Conservation (phyloP, 37 sponge, comb jelly and placozoan genomes). For the Crambe crambe region DNA sequence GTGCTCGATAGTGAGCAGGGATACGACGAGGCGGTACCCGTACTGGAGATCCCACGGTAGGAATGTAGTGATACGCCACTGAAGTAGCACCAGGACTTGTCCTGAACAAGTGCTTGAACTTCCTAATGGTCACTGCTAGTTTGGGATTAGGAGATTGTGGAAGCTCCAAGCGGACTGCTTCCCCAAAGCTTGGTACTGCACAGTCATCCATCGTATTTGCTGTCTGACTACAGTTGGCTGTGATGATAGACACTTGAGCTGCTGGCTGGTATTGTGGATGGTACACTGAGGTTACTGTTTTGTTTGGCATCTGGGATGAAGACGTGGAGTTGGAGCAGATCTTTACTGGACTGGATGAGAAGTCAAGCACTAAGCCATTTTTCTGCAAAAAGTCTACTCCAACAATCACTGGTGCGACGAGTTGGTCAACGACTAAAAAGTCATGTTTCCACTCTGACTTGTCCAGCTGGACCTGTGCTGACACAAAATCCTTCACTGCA, state of each 20-base stretch:
- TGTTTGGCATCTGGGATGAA: too few relatives aligned
- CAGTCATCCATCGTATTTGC: too few relatives aligned
- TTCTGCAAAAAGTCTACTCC: neutral
- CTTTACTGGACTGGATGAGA: too few relatives aligned
- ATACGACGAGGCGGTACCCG: constrained; percentile 46
- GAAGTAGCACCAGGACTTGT: constrained; percentile 45
- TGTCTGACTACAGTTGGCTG: too few relatives aligned
- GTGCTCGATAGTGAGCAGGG: constrained; percentile 30
- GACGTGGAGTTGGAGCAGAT: too few relatives aligned
- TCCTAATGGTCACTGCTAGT: too few relatives aligned
- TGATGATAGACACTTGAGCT: too few relatives aligned
- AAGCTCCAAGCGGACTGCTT: too few relatives aligned
- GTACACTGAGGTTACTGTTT: too few relatives aligned
- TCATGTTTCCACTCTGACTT: neutral
- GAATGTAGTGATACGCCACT: constrained; percentile 27
- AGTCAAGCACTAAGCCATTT: neutral
- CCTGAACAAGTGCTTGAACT: constrained; percentile 26
- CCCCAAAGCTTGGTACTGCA: too few relatives aligned
- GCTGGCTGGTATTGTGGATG: too few relatives aligned
- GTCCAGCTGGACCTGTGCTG: neutral
- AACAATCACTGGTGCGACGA: neutral
- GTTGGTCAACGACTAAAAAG: neutral
- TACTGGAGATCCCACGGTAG: constrained; percentile 22
- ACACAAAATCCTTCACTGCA: neutral
- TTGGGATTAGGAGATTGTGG: too few relatives aligned